Percentiles rank a stretch among this genome's conserved stretches.
Conservation (phyloP, 2,797 vertebrate genomes). For the Enteromius radiatus region DNA sequence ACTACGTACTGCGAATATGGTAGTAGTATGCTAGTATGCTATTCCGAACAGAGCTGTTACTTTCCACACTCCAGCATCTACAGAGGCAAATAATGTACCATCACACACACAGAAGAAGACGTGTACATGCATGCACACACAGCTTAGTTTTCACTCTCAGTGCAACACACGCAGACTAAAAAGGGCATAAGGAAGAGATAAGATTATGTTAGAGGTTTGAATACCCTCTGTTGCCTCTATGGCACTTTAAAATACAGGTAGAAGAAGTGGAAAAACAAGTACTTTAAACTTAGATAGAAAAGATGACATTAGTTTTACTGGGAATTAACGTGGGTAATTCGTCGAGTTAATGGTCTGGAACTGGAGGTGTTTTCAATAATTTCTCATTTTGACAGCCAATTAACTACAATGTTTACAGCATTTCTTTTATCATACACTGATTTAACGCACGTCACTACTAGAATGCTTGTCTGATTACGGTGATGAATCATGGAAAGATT, state of each 20-base stretch:
- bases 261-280: constrained; percentile 3
- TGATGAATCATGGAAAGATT: constrained; percentile 25
- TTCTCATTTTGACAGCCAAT: constrained; percentile 22
- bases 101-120: constrained; percentile 69
- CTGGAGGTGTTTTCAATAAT: background rate
- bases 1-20: background rate
- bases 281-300: constrained; percentile 60
- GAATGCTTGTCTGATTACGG: constrained; percentile 42
- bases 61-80: constrained; percentile 68
- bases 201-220: constrained; percentile 32
- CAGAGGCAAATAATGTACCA: constrained; percentile 65
- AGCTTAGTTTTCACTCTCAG: constrained; percentile 53
- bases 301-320: background rate
- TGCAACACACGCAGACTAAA: constrained; percentile 67
- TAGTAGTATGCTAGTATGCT: background rate
- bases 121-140: constrained; percentile 56
- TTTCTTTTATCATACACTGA: constrained; percentile 22
- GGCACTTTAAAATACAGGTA: constrained; percentile 72
- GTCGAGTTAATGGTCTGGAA: background rate
- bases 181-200: constrained; percentile 70
- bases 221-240: constrained; percentile 60
- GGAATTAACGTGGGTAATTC: constrained; percentile 8
- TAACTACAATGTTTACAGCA: constrained; percentile 6
- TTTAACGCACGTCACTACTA: constrained; percentile 35
- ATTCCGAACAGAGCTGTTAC: constrained; percentile 40